These are phyloP conservation scores for silkworm (Bombyx mori) DNA, from an alignment of 1,140 invertebrate genomes.

Conservation along the genomic window ASM3026992v2 NC_085107.1:13387501-13388000, in stretches of 20 bases:
- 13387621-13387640: too few relatives aligned
- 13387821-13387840: slow-evolving; percentile 54
- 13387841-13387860: slow-evolving; percentile 66
- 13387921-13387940: slow-evolving; percentile 56
- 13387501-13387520: too few relatives aligned
- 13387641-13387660: too few relatives aligned
- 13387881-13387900: slow-evolving; percentile 48
- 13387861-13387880: slow-evolving; percentile 68
- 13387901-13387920: slow-evolving; percentile 57
- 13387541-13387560: too few relatives aligned
- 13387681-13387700: too few relatives aligned
- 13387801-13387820: slow-evolving; percentile 38
- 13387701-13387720: too few relatives aligned
- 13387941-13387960: slow-evolving; percentile 61
- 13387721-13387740: too few relatives aligned
- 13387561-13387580: too few relatives aligned
- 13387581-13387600: too few relatives aligned
- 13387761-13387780: slow-evolving; percentile 51
- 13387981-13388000: slow-evolving; percentile 6
- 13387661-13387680: too few relatives aligned
- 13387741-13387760: slow-evolving; percentile 26
- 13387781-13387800: slow-evolving; percentile 54
- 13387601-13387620: too few relatives aligned
- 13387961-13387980: slow-evolving; percentile 43
- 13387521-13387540: too few relatives aligned